Evolutionary conservation across 1,140 invertebrate species (phyloP), one percentile per base, ranked within the genome.

Genomic region (Pseudachorutes palmiensis): DNA sequence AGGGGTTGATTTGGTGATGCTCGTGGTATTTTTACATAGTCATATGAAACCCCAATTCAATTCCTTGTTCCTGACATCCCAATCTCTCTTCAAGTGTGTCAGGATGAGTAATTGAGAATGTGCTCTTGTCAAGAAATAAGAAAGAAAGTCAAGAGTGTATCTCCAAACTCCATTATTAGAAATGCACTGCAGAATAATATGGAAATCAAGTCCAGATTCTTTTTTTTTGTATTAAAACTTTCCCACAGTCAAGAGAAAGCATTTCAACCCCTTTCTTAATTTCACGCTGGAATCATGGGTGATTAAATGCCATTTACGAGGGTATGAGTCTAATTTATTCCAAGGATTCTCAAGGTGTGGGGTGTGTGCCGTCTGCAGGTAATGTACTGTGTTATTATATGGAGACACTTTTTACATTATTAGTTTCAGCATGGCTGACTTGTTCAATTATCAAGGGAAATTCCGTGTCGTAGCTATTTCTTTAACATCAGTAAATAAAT

Each of bases 261-360:
- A n/a, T n/a, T n/a, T 45, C 36, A 12, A 9, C 19, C 36, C 36
- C 36, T 45, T 45, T 45, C 36, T 45, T 70, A 70, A 70, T 70
- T 70, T 70, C 65, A 70, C 65, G 69, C 48, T 64, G 32, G 63
- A 61, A 66, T 66, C 65, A 66, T 63, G 62, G 51, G 9, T 71
- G 69, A 71, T 71, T 70, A 70, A 70, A 66, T 70, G 65, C 65
- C 69, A 70, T 67, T 71, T 71, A 71, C 69, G 67, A 49, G 28
- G 55, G 1, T 49, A 5, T 26, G 33, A 62, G 36, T 41, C 58
- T 58, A 33, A 26, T 65, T 12, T 1, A 41, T 36, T 62, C 1
- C 12, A 48, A 48, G 62, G 41, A 64, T 41, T 36, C 33, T 61
- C 30, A 29, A 29, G 29, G 28, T 16, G 9, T 3, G 9, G 12